phyloP scores from a whole-genome alignment of 2,113 vertebrate species.

The Cyphotilapia sp. region DNA sequence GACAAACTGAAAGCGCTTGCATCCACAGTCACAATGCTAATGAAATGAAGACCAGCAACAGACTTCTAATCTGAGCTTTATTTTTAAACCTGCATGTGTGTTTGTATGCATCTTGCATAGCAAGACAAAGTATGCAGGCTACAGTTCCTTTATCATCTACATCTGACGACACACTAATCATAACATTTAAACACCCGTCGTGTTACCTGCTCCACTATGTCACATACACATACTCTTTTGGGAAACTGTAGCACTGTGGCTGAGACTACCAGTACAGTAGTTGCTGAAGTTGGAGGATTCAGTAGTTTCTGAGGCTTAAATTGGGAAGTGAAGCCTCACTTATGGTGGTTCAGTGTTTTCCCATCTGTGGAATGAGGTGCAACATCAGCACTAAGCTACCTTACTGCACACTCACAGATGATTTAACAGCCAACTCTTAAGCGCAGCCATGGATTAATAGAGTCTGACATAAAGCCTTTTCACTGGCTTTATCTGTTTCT shows the following conservation, averaged over 20 bases:
- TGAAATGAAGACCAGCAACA: background rate
- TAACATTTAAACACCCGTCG: background rate
- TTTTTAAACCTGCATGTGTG: background rate
- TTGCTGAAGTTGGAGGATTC: background rate
- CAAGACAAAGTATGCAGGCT: background rate
- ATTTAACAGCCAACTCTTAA: constrained; percentile 58
- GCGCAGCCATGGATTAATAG: constrained; percentile 58
- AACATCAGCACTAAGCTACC: constrained; percentile 57
- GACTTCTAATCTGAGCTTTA: background rate
- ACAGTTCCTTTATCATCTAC: background rate
- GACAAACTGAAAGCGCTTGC: background rate
- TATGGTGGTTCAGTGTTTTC: constrained; percentile 34
- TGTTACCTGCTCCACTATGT: background rate
- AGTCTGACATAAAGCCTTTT: constrained; percentile 65
- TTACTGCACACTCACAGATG: constrained; percentile 51
- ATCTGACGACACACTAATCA: background rate
- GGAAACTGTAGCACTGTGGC: background rate
- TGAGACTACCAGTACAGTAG: background rate
- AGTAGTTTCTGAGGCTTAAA: background rate
- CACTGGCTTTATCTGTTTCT: constrained; percentile 53
- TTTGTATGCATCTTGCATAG: background rate
- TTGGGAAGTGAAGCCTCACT: constrained; percentile 8
- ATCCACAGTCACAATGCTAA: background rate
- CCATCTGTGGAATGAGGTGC: constrained; percentile 52
- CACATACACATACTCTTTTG: background rate